These are phyloP conservation scores for Arrhopalites spinosus DNA, from an alignment of 2,888 invertebrate species.

Conservation along the genomic window DNA sequence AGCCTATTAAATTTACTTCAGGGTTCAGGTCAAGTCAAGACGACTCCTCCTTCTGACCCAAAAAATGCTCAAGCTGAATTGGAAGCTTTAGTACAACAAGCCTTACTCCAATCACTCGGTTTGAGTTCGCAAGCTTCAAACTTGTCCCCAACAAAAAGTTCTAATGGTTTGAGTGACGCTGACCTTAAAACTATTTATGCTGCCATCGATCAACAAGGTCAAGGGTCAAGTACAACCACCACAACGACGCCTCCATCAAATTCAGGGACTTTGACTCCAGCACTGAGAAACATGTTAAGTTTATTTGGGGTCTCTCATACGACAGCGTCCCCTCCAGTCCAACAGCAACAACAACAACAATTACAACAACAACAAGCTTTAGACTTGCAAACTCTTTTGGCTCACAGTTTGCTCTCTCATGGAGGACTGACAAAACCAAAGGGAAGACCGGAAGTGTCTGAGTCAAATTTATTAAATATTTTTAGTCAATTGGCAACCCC, in stretches of 20 bases:
- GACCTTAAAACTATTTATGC: constrained; percentile 50
- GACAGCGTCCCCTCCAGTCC: background rate
- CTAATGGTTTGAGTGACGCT: constrained; percentile 39
- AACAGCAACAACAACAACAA: background rate
- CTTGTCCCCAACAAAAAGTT: no score
- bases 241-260: constrained; percentile 33
- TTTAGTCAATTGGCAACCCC: constrained; percentile 38
- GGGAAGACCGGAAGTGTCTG: constrained; percentile 29
- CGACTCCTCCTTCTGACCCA: no score
- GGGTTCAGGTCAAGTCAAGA: background rate
- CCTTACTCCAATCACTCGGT: constrained; percentile 20
- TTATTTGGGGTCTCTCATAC: constrained; percentile 31
- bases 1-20: constrained; percentile 22
- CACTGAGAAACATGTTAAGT: constrained; percentile 29
- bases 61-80: constrained; percentile 19
- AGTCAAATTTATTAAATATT: constrained; percentile 36
- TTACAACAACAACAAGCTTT: constrained; percentile 23
- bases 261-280: constrained; percentile 25
- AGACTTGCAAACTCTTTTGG: constrained; percentile 27
- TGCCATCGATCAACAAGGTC: constrained; percentile 39
- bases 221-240: constrained; percentile 19
- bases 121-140: no score
- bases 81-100: constrained; percentile 35
- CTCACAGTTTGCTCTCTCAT: constrained; percentile 26
- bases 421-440: background rate